phyloP scores from a whole-genome alignment of 1,140 invertebrate species.

The Heliconius congener region DNA sequence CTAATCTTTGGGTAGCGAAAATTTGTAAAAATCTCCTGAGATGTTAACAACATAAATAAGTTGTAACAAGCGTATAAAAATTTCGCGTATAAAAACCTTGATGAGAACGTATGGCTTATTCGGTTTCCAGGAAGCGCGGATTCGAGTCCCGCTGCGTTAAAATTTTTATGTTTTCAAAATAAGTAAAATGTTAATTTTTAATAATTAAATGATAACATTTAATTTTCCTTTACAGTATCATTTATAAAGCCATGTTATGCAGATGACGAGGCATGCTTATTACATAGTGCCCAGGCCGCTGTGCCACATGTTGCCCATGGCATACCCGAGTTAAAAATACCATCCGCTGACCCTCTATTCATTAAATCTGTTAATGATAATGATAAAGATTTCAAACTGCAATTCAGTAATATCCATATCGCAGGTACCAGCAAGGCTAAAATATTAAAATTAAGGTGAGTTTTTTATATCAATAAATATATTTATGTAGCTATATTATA shows the following conservation, averaged over 20 bases:
- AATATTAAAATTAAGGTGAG: conserved; percentile 38
- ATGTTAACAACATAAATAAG: too few species aligned
- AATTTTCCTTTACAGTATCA: conserved; percentile 43
- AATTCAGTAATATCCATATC: conserved; percentile 48
- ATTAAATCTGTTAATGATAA: conserved; percentile 44
- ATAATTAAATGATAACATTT: conserved; percentile 1
- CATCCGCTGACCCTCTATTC: conserved; percentile 41
- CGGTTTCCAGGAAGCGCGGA: too few species aligned
- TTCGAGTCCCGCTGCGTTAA: too few species aligned
- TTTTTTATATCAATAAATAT: too few species aligned
- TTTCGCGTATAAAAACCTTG: too few species aligned
- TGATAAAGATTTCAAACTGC: conserved; percentile 45
- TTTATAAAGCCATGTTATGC: conserved; percentile 56
- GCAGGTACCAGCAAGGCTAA: conserved; percentile 41
- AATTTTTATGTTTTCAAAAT: too few species aligned
- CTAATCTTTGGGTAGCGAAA: too few species aligned
- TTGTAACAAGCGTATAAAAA: too few species aligned
- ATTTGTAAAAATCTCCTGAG: too few species aligned
- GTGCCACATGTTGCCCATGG: conserved; percentile 43
- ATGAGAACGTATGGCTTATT: too few species aligned
- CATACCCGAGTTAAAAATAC: conserved; percentile 48
- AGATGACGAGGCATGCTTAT: conserved; percentile 49
- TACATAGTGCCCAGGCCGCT: conserved; percentile 40
- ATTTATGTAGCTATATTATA: too few species aligned
- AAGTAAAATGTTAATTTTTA: too few species aligned